Conservation (phyloP, 2,888 invertebrate genomes). For the Drosophila monieri region DNA sequence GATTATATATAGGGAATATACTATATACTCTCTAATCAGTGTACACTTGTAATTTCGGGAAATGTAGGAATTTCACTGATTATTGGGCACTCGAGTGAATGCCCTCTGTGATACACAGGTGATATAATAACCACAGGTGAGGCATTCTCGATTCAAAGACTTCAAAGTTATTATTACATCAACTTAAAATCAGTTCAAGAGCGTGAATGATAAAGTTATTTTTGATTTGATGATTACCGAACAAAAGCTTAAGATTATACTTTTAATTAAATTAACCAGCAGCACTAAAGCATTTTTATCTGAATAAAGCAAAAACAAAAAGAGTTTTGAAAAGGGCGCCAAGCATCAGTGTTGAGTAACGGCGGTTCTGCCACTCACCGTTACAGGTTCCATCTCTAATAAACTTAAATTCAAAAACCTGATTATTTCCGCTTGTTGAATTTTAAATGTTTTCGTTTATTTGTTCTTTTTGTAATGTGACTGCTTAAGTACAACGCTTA, state of each 20-base stretch:
- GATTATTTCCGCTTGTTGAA: slow-evolving; percentile 42
- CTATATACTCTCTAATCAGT: neutral
- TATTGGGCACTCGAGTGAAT: slow-evolving; percentile 23
- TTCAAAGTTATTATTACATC: neutral
- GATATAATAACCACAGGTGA: slow-evolving; percentile 15
- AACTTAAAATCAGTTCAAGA: neutral
- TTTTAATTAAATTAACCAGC: neutral
- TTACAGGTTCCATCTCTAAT: slow-evolving; percentile 7
- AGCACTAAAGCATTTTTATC: neutral
- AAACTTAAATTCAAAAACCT: neutral
- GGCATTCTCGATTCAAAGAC: neutral
- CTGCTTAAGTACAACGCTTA: slow-evolving; percentile 70
- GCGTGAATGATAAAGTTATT: neutral
- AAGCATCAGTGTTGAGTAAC: neutral
- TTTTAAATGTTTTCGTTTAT: slow-evolving; percentile 74
- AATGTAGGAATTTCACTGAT: slow-evolving; percentile 11
- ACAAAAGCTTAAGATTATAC: neutral
- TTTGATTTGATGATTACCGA: neutral
- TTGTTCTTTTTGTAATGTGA: slow-evolving; percentile 71
- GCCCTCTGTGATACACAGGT: slow-evolving; percentile 1
- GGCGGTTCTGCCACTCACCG: neutral
- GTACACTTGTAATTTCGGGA: slow-evolving; percentile 31
- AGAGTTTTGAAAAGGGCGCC: neutral
- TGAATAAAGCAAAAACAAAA: neutral
- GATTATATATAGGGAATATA: neutral